Conservation (phyloP, 1,140 invertebrate species). For the Oscheius sp. region DNA sequence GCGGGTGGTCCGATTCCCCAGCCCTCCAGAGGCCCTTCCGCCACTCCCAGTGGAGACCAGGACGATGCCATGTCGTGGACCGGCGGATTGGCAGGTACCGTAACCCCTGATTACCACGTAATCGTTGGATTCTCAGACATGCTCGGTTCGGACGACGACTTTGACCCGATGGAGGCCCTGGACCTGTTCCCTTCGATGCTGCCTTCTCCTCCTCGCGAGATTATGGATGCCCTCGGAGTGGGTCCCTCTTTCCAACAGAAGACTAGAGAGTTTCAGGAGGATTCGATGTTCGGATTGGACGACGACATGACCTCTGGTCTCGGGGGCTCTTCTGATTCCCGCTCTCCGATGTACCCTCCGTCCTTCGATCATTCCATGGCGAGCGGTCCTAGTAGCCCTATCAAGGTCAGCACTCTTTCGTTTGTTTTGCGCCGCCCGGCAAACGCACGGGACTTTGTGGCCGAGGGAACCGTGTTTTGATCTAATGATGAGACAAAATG, state of each 20-base stretch:
- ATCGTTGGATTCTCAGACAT: not conserved
- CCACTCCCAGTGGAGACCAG: not conserved
- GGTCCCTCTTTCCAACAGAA: too few relatives aligned
- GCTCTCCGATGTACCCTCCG: not conserved
- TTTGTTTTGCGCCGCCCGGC: not conserved
- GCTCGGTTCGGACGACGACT: not conserved
- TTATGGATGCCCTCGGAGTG: too few relatives aligned
- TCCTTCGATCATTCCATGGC: not conserved
- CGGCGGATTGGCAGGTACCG: too few relatives aligned
- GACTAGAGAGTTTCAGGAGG: not conserved
- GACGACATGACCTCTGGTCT: not conserved
- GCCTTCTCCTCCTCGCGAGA: too few relatives aligned
- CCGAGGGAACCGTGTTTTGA: too few relatives aligned
- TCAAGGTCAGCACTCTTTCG: not conserved
- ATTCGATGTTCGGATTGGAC: not conserved
- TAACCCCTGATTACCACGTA: too few relatives aligned
- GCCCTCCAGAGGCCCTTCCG: not conserved
- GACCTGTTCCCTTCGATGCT: too few relatives aligned
- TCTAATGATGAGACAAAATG: too few relatives aligned
- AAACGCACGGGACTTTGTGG: not conserved
- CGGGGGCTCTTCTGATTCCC: not conserved
- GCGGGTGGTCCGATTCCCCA: not conserved
- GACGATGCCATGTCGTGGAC: not conserved
- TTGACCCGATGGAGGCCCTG: too few relatives aligned
- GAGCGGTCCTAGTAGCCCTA: not conserved